Evolutionary conservation across 2,888 invertebrate genomes (phyloP).

Genomic region (Tortrix viridana): DNA sequence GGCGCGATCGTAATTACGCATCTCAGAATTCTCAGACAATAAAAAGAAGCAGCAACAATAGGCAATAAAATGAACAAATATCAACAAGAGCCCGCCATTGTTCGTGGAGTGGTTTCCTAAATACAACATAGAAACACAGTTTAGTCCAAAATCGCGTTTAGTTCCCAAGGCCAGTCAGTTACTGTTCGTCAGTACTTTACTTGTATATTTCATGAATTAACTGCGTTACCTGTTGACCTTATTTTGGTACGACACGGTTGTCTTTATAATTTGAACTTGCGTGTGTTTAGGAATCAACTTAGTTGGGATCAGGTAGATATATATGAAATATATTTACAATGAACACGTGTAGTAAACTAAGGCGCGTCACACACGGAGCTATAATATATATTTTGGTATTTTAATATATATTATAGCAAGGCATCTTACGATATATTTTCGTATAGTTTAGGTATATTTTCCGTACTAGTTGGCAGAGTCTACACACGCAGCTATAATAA

Average conservation of each 20-base stretch:
- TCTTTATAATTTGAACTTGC: slow-evolving; percentile 2
- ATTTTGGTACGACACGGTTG: slow-evolving; percentile 14
- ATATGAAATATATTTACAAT: slow-evolving; percentile 27
- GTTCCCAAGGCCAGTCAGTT: slow-evolving; percentile 44
- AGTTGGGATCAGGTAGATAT: slow-evolving; percentile 22
- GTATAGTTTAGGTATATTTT: too few relatives aligned
- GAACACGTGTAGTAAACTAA: slow-evolving; percentile 19
- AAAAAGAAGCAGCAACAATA: slow-evolving; percentile 52
- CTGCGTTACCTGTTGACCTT: slow-evolving; percentile 5
- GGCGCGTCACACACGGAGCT: too few relatives aligned
- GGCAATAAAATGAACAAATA: slow-evolving; percentile 47
- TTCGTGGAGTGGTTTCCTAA: slow-evolving; percentile 44
- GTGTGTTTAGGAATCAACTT: slow-evolving; percentile 7
- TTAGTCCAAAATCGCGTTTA: slow-evolving; percentile 38
- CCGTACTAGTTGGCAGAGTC: too few relatives aligned
- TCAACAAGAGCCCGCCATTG: slow-evolving; percentile 51
- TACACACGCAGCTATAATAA: too few relatives aligned
- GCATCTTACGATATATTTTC: too few relatives aligned
- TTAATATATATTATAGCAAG: too few relatives aligned
- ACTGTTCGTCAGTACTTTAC: slow-evolving; percentile 26
- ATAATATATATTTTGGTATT: too few relatives aligned
- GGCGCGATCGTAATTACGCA: slow-evolving; percentile 13
- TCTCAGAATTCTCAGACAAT: slow-evolving; percentile 33
- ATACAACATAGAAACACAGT: slow-evolving; percentile 44
- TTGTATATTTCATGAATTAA: slow-evolving; percentile 34